These are phyloP conservation scores for Agriopis aurantiaria DNA, from an alignment of 2,888 invertebrate genomes.

Conservation along the genomic window DNA sequence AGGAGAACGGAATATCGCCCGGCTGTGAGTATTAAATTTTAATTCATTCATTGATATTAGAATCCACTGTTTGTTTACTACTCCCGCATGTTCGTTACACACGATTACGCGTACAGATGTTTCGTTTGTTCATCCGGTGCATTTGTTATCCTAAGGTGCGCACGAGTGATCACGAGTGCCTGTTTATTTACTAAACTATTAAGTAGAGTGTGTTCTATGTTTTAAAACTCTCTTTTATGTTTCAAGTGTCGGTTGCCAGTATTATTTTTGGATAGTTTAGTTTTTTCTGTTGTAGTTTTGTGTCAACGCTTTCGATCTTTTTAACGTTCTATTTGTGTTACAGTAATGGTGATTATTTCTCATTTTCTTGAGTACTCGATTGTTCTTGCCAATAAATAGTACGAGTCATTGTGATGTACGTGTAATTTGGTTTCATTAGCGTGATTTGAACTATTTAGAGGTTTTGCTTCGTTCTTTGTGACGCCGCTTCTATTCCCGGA, in stretches of 20 bases:
- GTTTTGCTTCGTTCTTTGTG: slow-evolving; percentile 72
- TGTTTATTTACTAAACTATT: slow-evolving; percentile 54
- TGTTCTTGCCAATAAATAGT: slow-evolving; percentile 19
- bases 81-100: slow-evolving; percentile 47
- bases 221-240: slow-evolving; percentile 57
- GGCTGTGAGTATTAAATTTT: slow-evolving; percentile 91
- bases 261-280: slow-evolving; percentile 71
- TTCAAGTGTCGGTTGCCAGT: slow-evolving; percentile 61
- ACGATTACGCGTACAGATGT: slow-evolving; percentile 50
- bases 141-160: slow-evolving; percentile 69
- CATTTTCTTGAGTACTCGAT: slow-evolving; percentile 5
- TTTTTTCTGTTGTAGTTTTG: slow-evolving; percentile 55
- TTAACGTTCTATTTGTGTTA: slow-evolving; percentile 43
- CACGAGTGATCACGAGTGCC: slow-evolving; percentile 53
- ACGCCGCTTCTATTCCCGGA: slow-evolving; percentile 71
- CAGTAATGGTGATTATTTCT: slow-evolving; percentile 33
- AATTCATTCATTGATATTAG: slow-evolving; percentile 41
- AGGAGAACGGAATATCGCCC: slow-evolving; percentile 93
- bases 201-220: slow-evolving; percentile 49
- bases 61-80: slow-evolving; percentile 38
- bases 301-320: slow-evolving; percentile 60
- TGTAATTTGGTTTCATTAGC: slow-evolving; percentile 72
- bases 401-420: slow-evolving; percentile 54
- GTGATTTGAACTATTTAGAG: slow-evolving; percentile 65
- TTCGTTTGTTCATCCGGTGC: slow-evolving; percentile 53